Percentiles rank a stretch among this genome's conserved stretches.
These are phyloP conservation scores for Diceros bicornis DNA, from an alignment of 2,797 vertebrate species.

Conservation along the genomic window DNA sequence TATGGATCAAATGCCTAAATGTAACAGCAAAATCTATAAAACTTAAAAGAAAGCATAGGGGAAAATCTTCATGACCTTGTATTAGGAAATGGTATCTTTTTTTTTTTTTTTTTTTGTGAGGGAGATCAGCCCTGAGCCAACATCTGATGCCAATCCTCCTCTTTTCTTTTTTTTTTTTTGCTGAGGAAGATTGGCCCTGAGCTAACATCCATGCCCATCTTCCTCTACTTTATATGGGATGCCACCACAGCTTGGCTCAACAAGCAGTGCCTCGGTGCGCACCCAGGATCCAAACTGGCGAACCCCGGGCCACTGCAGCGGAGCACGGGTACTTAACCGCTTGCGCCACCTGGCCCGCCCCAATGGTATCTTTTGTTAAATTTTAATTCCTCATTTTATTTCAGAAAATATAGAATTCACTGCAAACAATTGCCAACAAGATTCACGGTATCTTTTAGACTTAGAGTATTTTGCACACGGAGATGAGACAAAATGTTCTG, in stretches of 20 bases:
- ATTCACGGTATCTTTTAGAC: neutral
- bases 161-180: no score
- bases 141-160: no score
- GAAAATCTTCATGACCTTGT: neutral
- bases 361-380: neutral
- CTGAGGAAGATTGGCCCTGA: no score
- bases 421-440: neutral
- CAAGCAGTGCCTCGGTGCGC: no score
- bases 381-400: neutral
- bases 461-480: neutral
- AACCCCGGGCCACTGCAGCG: no score
- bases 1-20: neutral
- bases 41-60: neutral
- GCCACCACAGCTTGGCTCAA: no score
- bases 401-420: neutral
- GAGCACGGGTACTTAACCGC: no score
- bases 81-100: neutral
- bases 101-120: neutral
- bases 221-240: no score
- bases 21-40: neutral
- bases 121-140: no score
- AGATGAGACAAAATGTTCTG: neutral
- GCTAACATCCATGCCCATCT: no score
- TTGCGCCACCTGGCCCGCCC: no score
- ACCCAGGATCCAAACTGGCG: no score